A percentile compares a stretch with the other conserved stretches of the same genome.
Conservation (phyloP, 2,888 invertebrate genomes). For the Teinopalpus imperialis region DNA sequence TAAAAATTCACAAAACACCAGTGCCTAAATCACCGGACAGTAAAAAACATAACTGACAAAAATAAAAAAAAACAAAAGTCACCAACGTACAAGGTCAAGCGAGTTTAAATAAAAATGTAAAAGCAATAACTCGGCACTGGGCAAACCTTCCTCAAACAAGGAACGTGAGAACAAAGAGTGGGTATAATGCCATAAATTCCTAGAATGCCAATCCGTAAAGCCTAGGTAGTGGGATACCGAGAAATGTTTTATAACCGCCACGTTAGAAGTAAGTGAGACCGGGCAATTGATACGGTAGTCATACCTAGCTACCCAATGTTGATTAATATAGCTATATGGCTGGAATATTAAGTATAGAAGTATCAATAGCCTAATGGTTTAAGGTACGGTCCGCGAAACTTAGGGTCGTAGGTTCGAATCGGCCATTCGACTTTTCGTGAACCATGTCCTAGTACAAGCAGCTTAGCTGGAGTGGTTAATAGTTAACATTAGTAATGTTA, state of each 20-base stretch:
- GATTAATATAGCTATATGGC: no score
- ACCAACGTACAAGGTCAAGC: constrained; percentile 8
- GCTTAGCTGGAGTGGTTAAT: no score
- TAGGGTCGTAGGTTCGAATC: no score
- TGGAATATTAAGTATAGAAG: no score
- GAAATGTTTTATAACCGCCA: constrained; percentile 3
- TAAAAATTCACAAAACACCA: no score
- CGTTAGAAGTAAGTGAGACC: constrained; percentile 1
- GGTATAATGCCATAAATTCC: constrained; percentile 17
- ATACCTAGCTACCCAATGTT: neutral
- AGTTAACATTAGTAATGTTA: no score
- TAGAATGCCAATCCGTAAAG: constrained; percentile 11
- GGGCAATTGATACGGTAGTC: neutral
- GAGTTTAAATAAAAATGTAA: neutral
- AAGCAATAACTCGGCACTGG: neutral
- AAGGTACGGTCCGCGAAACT: no score
- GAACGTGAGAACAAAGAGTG: constrained; percentile 17
- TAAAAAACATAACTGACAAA: constrained; percentile 3
- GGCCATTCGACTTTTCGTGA: no score
- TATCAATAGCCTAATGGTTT: no score
- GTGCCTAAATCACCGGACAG: no score
- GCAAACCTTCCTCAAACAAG: constrained; percentile 3
- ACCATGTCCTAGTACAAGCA: no score
- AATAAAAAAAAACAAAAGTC: neutral
- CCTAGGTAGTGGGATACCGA: constrained; percentile 11